These are phyloP conservation scores for Hiodon alosoides DNA, from an alignment of 2,113 vertebrate genomes.

Conservation along the genomic window DNA sequence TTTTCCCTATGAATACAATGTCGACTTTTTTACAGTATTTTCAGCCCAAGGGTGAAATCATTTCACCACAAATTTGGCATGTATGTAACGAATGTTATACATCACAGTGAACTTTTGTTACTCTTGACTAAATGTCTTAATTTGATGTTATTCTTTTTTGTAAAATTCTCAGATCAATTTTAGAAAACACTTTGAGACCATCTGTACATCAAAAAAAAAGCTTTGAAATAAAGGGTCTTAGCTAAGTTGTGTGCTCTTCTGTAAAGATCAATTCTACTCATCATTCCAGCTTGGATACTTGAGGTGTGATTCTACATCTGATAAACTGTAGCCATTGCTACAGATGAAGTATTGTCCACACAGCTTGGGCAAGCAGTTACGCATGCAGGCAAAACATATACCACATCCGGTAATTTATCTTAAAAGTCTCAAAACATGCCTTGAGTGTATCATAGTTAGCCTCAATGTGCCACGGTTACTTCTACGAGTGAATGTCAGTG, in stretches of 20 bases:
- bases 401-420: slow-evolving; percentile 27
- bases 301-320: slow-evolving; percentile 42
- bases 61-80: too few relatives aligned
- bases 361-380: slow-evolving; percentile 55
- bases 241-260: slow-evolving; percentile 55
- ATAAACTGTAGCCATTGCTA: slow-evolving; percentile 46
- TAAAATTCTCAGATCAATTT: slow-evolving; percentile 45
- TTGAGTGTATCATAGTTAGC: too few relatives aligned
- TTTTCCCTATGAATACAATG: too few relatives aligned
- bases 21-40: too few relatives aligned
- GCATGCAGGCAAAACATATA: slow-evolving; percentile 65
- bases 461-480: too few relatives aligned
- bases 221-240: slow-evolving; percentile 56
- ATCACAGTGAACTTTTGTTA: slow-evolving; percentile 13
- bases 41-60: too few relatives aligned
- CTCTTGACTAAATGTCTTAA: slow-evolving; percentile 31
- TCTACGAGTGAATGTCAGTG: too few relatives aligned
- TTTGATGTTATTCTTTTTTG: slow-evolving; percentile 34
- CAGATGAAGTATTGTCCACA: slow-evolving; percentile 47
- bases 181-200: slow-evolving; percentile 43
- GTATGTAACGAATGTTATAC: too few relatives aligned
- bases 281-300: slow-evolving; percentile 52
- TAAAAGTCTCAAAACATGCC: slow-evolving; percentile 59
- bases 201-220: slow-evolving; percentile 41
- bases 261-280: slow-evolving; percentile 58